These are phyloP conservation scores for Gadus macrocephalus DNA, from an alignment of 2,113 vertebrate genomes.

Conservation along the genomic window DNA sequence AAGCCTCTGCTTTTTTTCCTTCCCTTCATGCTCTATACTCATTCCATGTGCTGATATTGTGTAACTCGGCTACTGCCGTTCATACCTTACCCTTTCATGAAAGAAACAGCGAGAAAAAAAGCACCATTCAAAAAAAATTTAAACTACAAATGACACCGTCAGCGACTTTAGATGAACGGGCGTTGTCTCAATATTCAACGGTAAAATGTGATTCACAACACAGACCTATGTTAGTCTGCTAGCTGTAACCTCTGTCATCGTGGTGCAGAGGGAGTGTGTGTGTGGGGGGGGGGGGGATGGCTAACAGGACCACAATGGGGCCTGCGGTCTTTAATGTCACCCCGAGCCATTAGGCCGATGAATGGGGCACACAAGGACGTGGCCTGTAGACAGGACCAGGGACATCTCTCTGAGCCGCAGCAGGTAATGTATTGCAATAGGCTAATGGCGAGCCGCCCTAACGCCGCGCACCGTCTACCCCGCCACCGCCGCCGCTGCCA, in stretches of 20 bases:
- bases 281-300: background rate
- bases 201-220: background rate
- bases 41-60: too few species aligned
- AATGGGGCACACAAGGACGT: conserved; percentile 23
- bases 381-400: conserved; percentile 24
- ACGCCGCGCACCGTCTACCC: conserved; percentile 33
- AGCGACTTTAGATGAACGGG: background rate
- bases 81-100: too few species aligned
- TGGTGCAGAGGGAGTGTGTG: background rate
- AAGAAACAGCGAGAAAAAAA: too few species aligned
- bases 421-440: conserved; percentile 11
- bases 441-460: conserved; percentile 29
- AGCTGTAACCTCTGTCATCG: conserved; percentile 7
- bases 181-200: background rate
- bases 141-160: too few species aligned
- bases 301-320: background rate
- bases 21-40: too few species aligned
- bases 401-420: conserved; percentile 12
- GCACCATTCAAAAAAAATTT: too few species aligned
- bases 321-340: conserved; percentile 14
- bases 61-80: too few species aligned
- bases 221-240: background rate
- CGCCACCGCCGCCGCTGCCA: conserved; percentile 21
- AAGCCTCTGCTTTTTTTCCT: too few species aligned
- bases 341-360: conserved; percentile 24